Conservation (phyloP, 2,888 invertebrate genomes). For the Reticulitermes lucifugus region DNA sequence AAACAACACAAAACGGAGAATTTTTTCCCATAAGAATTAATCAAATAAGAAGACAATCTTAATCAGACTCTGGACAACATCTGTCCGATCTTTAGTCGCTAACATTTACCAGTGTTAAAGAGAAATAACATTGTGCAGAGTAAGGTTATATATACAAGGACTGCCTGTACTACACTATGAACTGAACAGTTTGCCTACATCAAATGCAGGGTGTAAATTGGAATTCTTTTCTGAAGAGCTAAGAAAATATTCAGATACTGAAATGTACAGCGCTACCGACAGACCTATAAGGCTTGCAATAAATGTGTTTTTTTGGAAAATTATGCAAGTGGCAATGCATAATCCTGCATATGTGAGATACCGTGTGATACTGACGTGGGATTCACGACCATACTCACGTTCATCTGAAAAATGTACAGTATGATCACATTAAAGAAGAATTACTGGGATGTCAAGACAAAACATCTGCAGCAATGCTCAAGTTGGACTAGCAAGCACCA, state of each 20-base stretch:
- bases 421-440: too few relatives aligned
- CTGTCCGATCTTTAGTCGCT: too few relatives aligned
- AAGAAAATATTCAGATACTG: conserved; percentile 85
- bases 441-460: conserved; percentile 30
- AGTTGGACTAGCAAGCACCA: too few relatives aligned
- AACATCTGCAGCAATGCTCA: neutral
- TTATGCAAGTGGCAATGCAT: conserved; percentile 85
- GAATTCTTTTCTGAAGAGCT: conserved; percentile 46
- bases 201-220: conserved; percentile 1
- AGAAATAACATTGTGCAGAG: too few relatives aligned
- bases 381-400: conserved; percentile 54
- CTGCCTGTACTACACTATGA: neutral
- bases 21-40: too few relatives aligned
- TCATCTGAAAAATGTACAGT: conserved; percentile 55
- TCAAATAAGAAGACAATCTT: too few relatives aligned
- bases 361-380: conserved; percentile 71
- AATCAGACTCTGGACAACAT: too few relatives aligned
- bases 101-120: too few relatives aligned
- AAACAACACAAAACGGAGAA: too few relatives aligned
- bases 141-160: too few relatives aligned
- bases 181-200: conserved; percentile 39
- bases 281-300: conserved; percentile 84
- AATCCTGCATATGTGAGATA: conserved; percentile 89
- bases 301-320: conserved; percentile 82
- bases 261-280: conserved; percentile 84